Evolutionary conservation across 2,888 invertebrate genomes (phyloP).

Genomic region (Eupithecia centaureata): DNA sequence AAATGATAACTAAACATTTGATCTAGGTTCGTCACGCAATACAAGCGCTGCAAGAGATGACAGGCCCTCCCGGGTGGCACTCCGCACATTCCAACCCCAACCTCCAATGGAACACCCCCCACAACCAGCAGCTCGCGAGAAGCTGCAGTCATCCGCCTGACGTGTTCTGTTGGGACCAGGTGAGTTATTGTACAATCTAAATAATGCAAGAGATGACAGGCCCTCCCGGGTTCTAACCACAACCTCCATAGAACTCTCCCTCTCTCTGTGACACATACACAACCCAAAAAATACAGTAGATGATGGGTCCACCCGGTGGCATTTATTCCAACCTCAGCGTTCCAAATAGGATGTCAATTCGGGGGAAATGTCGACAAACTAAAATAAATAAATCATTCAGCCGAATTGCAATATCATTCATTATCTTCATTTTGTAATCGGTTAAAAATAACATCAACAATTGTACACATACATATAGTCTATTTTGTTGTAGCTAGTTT

Average conservation of each 20-base stretch:
- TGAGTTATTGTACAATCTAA: constrained; percentile 42
- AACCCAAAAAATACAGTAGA: no score
- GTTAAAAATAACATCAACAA: no score
- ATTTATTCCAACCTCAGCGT: no score
- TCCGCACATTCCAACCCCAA: constrained; percentile 94
- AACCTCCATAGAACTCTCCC: constrained; percentile 85
- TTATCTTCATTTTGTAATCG: no score
- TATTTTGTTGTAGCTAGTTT: not conserved
- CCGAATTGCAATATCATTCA: no score
- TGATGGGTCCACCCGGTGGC: no score
- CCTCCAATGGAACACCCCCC: constrained; percentile 84
- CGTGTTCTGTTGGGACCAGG: constrained; percentile 90
- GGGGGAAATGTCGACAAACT: no score
- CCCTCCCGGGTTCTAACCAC: constrained; percentile 88
- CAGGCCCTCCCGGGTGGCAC: constrained; percentile 86
- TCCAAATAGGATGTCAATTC: no score
- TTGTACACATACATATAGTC: no score
- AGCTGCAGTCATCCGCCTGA: constrained; percentile 94
- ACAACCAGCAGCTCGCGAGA: constrained; percentile 86
- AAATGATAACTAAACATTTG: not conserved
- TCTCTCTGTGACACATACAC: no score
- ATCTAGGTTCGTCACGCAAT: constrained; percentile 90
- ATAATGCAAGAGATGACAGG: constrained; percentile 93
- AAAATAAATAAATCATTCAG: no score
- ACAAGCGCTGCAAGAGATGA: constrained; percentile 92